Percentiles rank a stretch among this genome's conserved stretches.
phyloP scores from a whole-genome alignment of 2,113 vertebrate genomes.

The Hippocampus mohnikei region DNA sequence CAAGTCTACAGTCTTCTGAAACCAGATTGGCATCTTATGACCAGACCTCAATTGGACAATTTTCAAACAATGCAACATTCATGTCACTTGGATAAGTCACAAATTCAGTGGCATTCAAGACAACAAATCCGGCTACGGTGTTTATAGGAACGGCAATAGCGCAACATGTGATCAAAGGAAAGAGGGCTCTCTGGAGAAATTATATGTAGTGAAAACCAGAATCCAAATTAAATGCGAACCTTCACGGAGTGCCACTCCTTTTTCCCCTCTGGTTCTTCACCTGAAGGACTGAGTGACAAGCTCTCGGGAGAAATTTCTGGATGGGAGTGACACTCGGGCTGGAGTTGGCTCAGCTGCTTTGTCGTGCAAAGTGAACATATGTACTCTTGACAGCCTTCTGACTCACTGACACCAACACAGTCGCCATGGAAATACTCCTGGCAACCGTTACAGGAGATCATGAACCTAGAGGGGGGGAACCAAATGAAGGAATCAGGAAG shows the following conservation, averaged over 20 bases:
- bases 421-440: constrained; percentile 91
- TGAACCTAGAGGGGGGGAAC: constrained; percentile 76
- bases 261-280: constrained; percentile 72
- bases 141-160: neutral
- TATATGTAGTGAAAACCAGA: neutral
- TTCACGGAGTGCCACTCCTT: constrained; percentile 81
- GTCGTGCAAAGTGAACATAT: constrained; percentile 84
- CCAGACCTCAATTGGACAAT: constrained; percentile 8
- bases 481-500: constrained; percentile 22
- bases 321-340: constrained; percentile 42
- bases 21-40: constrained; percentile 48
- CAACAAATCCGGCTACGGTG: neutral
- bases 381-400: constrained; percentile 79
- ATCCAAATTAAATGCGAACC: constrained; percentile 61
- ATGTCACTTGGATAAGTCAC: neutral
- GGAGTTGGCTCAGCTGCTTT: constrained; percentile 67
- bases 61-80: neutral
- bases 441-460: constrained; percentile 92
- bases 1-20: constrained; percentile 59
- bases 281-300: constrained; percentile 67
- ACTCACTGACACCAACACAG: constrained; percentile 87
- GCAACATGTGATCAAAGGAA: neutral
- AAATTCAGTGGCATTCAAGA: neutral
- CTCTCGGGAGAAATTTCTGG: constrained; percentile 40
- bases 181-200: neutral